Base-by-base conservation (phyloP, 1,140 invertebrate genomes). In the Homalodisca vitripennis region DNA sequence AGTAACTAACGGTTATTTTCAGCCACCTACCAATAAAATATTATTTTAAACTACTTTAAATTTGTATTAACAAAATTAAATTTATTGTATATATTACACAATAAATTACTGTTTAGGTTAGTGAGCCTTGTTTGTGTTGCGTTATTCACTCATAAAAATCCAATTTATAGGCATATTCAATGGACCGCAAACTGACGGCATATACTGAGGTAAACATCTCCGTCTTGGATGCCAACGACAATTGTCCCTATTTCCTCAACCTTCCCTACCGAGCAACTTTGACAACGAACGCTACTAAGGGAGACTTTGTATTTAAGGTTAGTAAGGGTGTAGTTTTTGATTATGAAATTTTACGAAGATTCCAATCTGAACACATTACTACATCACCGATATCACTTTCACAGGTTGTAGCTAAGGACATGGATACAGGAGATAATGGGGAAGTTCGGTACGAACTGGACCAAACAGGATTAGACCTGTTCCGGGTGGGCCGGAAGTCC, bases 401-500 rank as follows among this genome's bases (percentile, higher is more conserved):
- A 17, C 34, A 53, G 17, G 87, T 95, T 55, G 88, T 87, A 67
- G 89, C 88, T 0, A 85, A 85, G 68, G 92, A 94, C 76, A 85
- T 84, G 1, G 93, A 95, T 80, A 89, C 89, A 14, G 89, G 91
- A 75, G 80, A 89, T 17, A 94, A 97, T 80, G 87, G 90, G 10
- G 81, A 92, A 72, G 81, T 97, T 20, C 87, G 88, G 73, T 98
- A 91, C 79, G 88, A 91, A 74, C 94, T 97, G 72, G 82, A 93
- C 46, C 92, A 95, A 76, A 86, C 84, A 71, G 80, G 84, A 71
- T 90, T 84, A 12, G 85, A 84, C 65, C 89, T 88, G 76, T 97
- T 97, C 77, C 86, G 87, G 73, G 90, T 98, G 69, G 94, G 97
- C 78, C 86, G 91, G 1, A 92, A 87, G 71, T 97, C 94, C 3